Percentiles rank a stretch among this genome's conserved stretches.
phyloP scores from a whole-genome alignment of 2,113 vertebrate genomes.

The Megaceryle maxima region DNA sequence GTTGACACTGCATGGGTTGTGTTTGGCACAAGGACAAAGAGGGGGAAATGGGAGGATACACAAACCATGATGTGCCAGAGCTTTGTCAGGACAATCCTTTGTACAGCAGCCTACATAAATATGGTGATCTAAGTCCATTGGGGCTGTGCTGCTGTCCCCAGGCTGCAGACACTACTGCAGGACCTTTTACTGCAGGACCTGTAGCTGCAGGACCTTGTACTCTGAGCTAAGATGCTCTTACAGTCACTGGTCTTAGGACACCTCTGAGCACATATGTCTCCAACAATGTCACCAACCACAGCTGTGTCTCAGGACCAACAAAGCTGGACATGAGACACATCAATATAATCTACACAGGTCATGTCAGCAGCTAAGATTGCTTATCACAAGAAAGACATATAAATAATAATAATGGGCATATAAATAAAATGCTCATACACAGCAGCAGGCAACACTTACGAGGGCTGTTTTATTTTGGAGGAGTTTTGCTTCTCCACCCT shows the following conservation, averaged over 20 bases:
- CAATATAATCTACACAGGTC: background rate
- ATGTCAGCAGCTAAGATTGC: background rate
- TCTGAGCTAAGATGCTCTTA: background rate
- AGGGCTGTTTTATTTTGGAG: background rate
- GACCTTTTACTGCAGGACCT: background rate
- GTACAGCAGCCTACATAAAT: background rate
- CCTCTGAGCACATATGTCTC: background rate
- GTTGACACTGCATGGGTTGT: accelerated
- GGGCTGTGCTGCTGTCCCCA: background rate
- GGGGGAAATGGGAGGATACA: background rate
- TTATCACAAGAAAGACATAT: background rate
- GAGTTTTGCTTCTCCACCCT: background rate
- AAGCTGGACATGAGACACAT: accelerated
- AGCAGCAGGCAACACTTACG: background rate
- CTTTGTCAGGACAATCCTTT: background rate
- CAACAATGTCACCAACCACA: background rate
- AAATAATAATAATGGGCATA: too few relatives aligned
- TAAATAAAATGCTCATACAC: background rate
- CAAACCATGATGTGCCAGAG: background rate
- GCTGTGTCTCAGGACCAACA: accelerated
- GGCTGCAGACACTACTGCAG: background rate
- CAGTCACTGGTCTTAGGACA: background rate
- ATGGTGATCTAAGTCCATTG: background rate
- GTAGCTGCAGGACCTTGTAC: background rate
- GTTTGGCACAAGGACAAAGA: background rate